These are phyloP conservation scores for Zelostemma sp. DNA, from an alignment of 1,140 invertebrate genomes.

Conservation along the genomic window DNA sequence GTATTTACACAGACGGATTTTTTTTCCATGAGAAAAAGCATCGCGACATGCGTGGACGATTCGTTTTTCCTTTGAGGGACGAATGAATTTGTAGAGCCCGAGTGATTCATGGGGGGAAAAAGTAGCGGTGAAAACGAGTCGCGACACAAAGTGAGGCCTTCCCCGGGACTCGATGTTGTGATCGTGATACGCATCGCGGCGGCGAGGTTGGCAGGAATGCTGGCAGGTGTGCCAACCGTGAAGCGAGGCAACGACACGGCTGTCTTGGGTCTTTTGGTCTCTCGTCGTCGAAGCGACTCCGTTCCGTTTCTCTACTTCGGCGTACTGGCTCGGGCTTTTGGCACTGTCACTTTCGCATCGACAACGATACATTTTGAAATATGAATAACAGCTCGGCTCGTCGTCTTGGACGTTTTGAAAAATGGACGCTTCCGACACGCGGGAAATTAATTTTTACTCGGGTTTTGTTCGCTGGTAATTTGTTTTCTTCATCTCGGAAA, in stretches of 20 bases:
- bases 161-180: conserved; percentile 15
- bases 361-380: background rate
- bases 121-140: conserved; percentile 14
- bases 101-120: conserved; percentile 4
- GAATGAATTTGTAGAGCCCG: background rate
- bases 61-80: too few relatives aligned
- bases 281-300: conserved; percentile 47
- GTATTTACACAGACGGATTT: too few relatives aligned
- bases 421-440: too few relatives aligned
- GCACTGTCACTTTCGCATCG: conserved; percentile 29
- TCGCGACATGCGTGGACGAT: too few relatives aligned
- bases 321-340: conserved; percentile 56
- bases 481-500: conserved; percentile 30
- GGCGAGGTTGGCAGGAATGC: conserved; percentile 60
- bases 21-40: too few relatives aligned
- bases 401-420: background rate
- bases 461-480: too few relatives aligned
- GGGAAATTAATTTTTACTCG: too few relatives aligned
- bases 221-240: conserved; percentile 62
- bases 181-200: conserved; percentile 21
- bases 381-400: background rate
- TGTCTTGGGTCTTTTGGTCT: conserved; percentile 13
- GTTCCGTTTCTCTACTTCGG: conserved; percentile 46
- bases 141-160: conserved; percentile 14
- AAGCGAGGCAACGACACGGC: conserved; percentile 43